Conservation (phyloP, 2,888 invertebrate species). For the Sicus ferrugineus region DNA sequence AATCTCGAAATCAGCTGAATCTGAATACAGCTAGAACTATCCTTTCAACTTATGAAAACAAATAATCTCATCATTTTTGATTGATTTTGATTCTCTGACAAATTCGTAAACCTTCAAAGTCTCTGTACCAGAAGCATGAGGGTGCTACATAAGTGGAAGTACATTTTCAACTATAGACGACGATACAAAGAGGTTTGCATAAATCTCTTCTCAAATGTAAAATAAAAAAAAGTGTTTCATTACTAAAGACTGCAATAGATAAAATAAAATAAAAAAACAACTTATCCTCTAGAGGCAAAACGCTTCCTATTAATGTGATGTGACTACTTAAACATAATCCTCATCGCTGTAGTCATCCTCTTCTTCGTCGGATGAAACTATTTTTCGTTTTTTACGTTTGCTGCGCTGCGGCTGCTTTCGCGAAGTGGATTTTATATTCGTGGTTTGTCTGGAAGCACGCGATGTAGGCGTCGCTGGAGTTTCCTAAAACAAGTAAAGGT, state of each 20-base stretch:
- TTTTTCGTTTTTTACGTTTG: slow-evolving; percentile 67
- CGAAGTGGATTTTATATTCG: slow-evolving; percentile 35
- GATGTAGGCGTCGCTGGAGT: slow-evolving; percentile 45
- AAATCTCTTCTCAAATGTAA: no score
- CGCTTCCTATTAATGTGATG: background rate
- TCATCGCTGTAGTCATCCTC: slow-evolving; percentile 73
- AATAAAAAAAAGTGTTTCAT: background rate
- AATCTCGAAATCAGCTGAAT: no score
- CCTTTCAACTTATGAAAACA: no score
- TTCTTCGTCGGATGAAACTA: slow-evolving; percentile 69
- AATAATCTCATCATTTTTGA: no score
- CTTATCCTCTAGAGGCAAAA: no score
- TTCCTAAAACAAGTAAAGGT: slow-evolving; percentile 35
- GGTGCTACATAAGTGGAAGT: no score
- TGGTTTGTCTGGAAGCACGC: slow-evolving; percentile 36
- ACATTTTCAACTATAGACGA: no score
- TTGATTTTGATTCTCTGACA: no score
- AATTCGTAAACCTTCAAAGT: no score
- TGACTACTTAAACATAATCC: slow-evolving; percentile 58
- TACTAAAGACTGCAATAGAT: background rate
- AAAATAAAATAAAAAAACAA: slow-evolving; percentile 13
- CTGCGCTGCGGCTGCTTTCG: slow-evolving; percentile 52
- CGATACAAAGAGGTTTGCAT: no score
- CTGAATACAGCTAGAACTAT: no score
- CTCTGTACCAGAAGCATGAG: no score